These are phyloP conservation scores for Pontoporia blainvillei DNA, from an alignment of 2,113 vertebrate species.

Conservation along the genomic window DNA sequence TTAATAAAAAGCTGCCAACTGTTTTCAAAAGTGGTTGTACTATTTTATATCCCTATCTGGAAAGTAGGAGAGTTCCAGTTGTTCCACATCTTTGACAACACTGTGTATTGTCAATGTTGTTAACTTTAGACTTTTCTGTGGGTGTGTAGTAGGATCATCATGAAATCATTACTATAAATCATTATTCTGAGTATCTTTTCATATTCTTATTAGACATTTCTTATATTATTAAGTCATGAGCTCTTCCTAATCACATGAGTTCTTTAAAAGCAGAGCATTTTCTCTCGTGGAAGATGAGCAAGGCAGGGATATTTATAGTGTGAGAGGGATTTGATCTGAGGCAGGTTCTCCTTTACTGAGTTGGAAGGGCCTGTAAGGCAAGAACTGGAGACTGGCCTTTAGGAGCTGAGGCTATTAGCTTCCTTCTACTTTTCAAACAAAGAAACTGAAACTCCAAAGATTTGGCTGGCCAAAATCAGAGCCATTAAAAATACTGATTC, in stretches of 20 bases:
- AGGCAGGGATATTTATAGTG: not conserved
- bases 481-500: not conserved
- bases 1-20: not conserved
- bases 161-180: not conserved
- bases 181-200: not conserved
- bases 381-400: not conserved
- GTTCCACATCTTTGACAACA: not conserved
- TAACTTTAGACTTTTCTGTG: not conserved
- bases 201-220: not conserved
- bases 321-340: not conserved
- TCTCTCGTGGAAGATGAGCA: not conserved
- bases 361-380: too few species aligned
- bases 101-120: not conserved
- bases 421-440: not conserved
- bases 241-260: not conserved
- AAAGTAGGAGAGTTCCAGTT: not conserved
- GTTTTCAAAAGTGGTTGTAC: not conserved
- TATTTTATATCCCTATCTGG: not conserved
- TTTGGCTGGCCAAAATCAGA: not conserved
- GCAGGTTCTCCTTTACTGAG: not conserved
- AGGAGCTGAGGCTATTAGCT: not conserved
- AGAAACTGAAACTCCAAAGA: not conserved
- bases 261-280: not conserved
- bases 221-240: not conserved
- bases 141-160: not conserved